These are phyloP conservation scores for Oncorhynchus keta DNA, from an alignment of 2,113 vertebrate species.

Conservation along the genomic window DNA sequence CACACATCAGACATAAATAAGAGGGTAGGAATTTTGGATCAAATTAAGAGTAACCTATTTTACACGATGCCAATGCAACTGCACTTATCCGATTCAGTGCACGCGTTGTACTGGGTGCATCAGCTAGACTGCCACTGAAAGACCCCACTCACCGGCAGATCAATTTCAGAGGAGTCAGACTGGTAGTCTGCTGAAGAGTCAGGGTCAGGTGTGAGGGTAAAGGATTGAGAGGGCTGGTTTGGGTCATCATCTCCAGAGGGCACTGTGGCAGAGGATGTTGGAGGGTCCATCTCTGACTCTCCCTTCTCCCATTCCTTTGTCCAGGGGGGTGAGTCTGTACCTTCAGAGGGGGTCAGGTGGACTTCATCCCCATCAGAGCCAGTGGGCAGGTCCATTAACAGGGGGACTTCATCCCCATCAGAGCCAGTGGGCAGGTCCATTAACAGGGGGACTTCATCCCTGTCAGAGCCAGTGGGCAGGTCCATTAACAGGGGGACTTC, in stretches of 20 bases:
- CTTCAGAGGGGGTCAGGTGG: conserved; percentile 15
- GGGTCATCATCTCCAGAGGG: conserved; percentile 82
- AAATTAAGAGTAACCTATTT: not conserved
- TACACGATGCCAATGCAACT: not conserved
- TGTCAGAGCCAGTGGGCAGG: not conserved
- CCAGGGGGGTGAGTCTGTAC: conserved; percentile 23
- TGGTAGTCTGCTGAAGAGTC: conserved; percentile 75
- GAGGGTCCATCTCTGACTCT: conserved; percentile 50
- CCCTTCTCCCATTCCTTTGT: conserved; percentile 34
- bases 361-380: conserved; percentile 13
- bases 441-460: conserved; percentile 13
- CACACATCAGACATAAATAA: not conserved
- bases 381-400: conserved; percentile 12
- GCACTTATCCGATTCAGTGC: not conserved
- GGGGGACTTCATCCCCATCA: conserved; percentile 17
- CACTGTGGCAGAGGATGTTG: conserved; percentile 75
- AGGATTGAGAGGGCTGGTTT: conserved; percentile 73
- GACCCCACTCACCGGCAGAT: conserved; percentile 78
- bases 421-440: conserved; percentile 8
- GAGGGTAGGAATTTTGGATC: not conserved
- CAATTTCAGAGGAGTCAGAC: conserved; percentile 79
- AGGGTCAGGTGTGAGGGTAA: conserved; percentile 68
- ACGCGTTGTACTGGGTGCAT: not conserved
- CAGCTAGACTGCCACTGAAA: not conserved
- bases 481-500: conserved; percentile 16